Conservation (phyloP, 2,797 vertebrate genomes). For the Pseudochirops cupreus region DNA sequence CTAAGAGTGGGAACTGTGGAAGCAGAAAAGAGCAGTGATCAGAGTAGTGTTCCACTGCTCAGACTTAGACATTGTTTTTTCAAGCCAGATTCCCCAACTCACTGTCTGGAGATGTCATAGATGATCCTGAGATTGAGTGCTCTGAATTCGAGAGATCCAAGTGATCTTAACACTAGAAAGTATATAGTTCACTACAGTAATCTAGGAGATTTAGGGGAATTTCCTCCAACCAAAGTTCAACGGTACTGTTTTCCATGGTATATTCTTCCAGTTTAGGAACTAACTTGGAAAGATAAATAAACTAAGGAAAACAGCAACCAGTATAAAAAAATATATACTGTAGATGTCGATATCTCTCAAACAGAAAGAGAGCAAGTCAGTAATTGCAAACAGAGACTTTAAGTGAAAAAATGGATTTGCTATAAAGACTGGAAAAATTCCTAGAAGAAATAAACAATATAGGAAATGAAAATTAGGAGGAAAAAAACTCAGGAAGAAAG, state of each 20-base stretch:
- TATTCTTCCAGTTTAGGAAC: neutral
- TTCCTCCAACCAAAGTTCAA: neutral
- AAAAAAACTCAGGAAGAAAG: neutral
- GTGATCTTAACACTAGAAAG: neutral
- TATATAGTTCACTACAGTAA: neutral
- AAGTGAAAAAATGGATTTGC: neutral
- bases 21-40: neutral
- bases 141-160: neutral
- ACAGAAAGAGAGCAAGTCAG: neutral
- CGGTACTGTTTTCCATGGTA: neutral
- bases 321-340: neutral
- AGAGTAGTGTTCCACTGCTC: neutral
- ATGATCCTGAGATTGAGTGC: neutral
- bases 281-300: neutral
- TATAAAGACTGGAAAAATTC: neutral
- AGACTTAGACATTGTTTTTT: neutral
- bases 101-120: neutral
- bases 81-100: neutral
- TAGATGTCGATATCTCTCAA: neutral
- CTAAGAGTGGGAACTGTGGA: neutral
- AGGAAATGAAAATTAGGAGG: neutral
- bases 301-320: neutral
- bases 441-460: neutral
- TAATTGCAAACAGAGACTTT: neutral
- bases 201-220: neutral